These are phyloP conservation scores for Polydrusus pterygomalis DNA, from an alignment of 2,888 invertebrate genomes.

Conservation along the genomic window DNA sequence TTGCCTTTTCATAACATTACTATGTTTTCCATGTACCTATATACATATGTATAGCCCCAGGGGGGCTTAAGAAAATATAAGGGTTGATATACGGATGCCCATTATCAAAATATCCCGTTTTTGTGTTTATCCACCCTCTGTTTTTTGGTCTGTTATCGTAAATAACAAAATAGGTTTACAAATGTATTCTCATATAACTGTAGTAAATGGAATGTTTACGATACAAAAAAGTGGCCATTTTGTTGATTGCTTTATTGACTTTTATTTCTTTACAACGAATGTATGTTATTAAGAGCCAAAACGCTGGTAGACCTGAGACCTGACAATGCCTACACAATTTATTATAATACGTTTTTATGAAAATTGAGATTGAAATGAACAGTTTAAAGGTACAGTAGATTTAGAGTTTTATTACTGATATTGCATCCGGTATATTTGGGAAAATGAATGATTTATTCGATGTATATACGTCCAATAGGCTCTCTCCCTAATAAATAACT, in stretches of 20 bases:
- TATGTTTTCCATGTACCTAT: background rate
- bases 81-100: slow-evolving; percentile 1
- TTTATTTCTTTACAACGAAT: background rate
- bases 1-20: background rate
- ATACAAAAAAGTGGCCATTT: background rate
- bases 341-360: too few relatives aligned
- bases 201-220: background rate
- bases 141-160: slow-evolving; percentile 12
- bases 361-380: too few relatives aligned
- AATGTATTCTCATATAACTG: background rate
- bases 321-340: too few relatives aligned
- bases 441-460: too few relatives aligned
- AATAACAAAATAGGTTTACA: slow-evolving; percentile 8
- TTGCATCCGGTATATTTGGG: too few relatives aligned
- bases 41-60: background rate
- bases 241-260: background rate
- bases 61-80: slow-evolving; percentile 11
- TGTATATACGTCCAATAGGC: too few relatives aligned
- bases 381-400: too few relatives aligned
- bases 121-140: slow-evolving; percentile 7
- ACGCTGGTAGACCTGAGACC: too few relatives aligned
- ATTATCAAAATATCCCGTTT: slow-evolving; percentile 9
- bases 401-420: too few relatives aligned
- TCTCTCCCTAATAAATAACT: too few relatives aligned
- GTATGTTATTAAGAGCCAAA: background rate